Conservation (phyloP, 2,797 vertebrate species). For the Lithobates pipiens region DNA sequence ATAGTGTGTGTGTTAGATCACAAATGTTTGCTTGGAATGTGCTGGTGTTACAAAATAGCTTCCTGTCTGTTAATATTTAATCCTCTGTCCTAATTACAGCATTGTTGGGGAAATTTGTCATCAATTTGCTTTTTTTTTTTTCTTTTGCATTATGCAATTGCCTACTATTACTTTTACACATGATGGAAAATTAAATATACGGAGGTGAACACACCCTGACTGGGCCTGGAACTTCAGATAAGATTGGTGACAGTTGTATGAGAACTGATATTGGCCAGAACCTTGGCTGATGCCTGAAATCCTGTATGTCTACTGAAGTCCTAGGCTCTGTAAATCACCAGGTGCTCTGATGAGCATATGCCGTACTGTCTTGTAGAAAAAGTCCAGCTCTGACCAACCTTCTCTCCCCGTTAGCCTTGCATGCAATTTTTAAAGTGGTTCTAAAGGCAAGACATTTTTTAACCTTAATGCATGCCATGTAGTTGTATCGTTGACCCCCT, state of each 20-base stretch:
- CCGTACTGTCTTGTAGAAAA: too few relatives aligned
- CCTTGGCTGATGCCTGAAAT: not conserved
- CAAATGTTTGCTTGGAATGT: not conserved
- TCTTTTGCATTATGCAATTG: too few relatives aligned
- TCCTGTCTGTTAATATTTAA: not conserved
- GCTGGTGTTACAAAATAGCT: not conserved
- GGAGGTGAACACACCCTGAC: not conserved
- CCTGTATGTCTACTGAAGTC: not conserved
- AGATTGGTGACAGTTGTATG: not conserved
- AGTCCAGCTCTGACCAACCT: too few relatives aligned
- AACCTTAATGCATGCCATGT: too few relatives aligned
- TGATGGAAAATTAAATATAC: not conserved
- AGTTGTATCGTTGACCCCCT: too few relatives aligned
- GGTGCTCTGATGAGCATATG: too few relatives aligned
- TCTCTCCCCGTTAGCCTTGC: too few relatives aligned
- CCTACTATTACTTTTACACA: not conserved
- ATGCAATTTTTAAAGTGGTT: too few relatives aligned
- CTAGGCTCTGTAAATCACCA: too few relatives aligned
- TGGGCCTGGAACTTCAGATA: not conserved
- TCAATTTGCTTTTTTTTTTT: not conserved
- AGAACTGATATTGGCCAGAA: not conserved
- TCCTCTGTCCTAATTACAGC: not conserved
- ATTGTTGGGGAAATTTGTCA: not conserved
- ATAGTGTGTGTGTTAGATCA: too few relatives aligned
- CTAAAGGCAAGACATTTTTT: too few relatives aligned